Evolutionary conservation across 2,888 invertebrate genomes (phyloP), one percentile per base, ranked within the genome.

Genomic region (Zygogramma bicolorata): DNA sequence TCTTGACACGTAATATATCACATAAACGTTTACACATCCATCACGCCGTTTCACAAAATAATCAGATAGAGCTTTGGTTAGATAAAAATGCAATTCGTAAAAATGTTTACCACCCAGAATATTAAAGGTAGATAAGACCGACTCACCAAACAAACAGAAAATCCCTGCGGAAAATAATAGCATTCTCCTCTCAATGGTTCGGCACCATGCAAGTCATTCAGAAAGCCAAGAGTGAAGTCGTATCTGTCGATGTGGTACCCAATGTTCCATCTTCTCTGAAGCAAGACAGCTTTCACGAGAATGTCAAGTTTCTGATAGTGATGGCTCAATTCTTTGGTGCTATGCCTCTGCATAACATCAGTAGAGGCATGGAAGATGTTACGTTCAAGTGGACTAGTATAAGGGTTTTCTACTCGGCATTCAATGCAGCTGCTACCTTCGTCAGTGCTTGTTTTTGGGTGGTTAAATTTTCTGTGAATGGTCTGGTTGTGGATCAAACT

Each of bases 321-420:
- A 73, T 83, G 53, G 83, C 81, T 0, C 84, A 85, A 73, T 81
- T 80, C 65, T 85, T 84, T 65, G 85, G 83, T 0, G 77, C 84
- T 13, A 84, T 85, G 84, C 85, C 85, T 5, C 57, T 85, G 20
- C 71, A 79, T 34, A 79, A 80, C 4, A 69, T 82, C 2, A 76
- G 73, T 7, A 75, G 75, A 53, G 77, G 79, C 60, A 65, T 80
- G 22, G 70, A 79, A 27, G 74, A 80, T 25, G 76, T 83, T 1
- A 74, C 79, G 42, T 85, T 85, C 58, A 78, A 80, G 59, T 83
- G 83, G 83, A 70, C 73, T 13, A 83, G 84, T 18, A 69, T 80
- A 7, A 75, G 78, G 71, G 74, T 80, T 1, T 20, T 82, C 18
- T 84, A 79, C 71, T 74, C 81, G 2, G 8, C 81, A 13, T 73